Evolutionary conservation across 2,797 vertebrate genomes (phyloP).

Genomic region (Gadopsis marmoratus): DNA sequence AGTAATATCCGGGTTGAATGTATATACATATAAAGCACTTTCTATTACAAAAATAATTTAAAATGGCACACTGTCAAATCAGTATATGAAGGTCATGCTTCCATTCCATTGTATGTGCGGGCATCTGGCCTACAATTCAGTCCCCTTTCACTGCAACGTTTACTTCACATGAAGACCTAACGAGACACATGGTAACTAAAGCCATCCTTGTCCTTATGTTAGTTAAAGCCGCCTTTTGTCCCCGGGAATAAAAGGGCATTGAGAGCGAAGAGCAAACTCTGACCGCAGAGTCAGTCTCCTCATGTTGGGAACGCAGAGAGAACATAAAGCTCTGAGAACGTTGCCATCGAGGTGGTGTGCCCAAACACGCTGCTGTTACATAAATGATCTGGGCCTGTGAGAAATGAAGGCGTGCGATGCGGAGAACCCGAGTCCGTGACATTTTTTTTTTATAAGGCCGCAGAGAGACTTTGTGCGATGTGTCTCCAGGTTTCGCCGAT

Average conservation of each 20-base stretch:
- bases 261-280: slow-evolving; percentile 59
- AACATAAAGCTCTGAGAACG: slow-evolving; percentile 20
- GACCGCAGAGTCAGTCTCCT: slow-evolving; percentile 62
- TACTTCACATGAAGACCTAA: slow-evolving; percentile 14
- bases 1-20: background rate
- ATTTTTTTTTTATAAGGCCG: background rate
- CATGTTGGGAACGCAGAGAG: slow-evolving; percentile 66
- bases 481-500: background rate
- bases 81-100: background rate
- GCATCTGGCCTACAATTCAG: background rate
- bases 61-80: background rate
- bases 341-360: slow-evolving; percentile 9
- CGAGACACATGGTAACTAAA: slow-evolving; percentile 60
- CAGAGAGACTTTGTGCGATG: background rate
- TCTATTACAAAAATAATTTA: background rate
- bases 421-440: background rate
- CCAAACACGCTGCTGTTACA: slow-evolving; percentile 41
- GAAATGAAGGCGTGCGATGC: background rate
- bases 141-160: slow-evolving; percentile 20
- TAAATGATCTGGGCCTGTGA: slow-evolving; percentile 6
- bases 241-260: slow-evolving; percentile 62
- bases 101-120: background rate
- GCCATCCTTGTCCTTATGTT: slow-evolving; percentile 39
- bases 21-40: background rate
- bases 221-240: slow-evolving; percentile 61